These are phyloP conservation scores for Camptogramma bilineatum DNA, from an alignment of 2,888 invertebrate species.

Conservation along the genomic window DNA sequence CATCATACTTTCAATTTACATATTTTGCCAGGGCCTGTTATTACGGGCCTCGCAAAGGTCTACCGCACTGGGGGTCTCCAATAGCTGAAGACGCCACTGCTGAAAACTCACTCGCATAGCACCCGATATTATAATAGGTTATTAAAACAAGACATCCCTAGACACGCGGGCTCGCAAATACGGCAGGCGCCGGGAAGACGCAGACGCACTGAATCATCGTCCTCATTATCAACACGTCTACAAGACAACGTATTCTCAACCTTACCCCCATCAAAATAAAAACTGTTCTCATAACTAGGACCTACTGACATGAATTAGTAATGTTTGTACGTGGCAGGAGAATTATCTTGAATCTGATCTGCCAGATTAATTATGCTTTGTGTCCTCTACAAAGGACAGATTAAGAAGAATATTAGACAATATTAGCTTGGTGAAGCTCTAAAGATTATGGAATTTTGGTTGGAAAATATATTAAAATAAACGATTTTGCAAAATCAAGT, in stretches of 20 bases:
- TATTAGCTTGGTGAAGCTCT: slow-evolving; percentile 16
- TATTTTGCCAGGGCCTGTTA: too few species aligned
- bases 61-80: too few species aligned
- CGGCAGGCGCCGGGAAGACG: slow-evolving; percentile 73
- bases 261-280: slow-evolving; percentile 26
- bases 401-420: slow-evolving; percentile 24
- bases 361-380: slow-evolving; percentile 36
- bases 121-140: neutral
- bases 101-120: slow-evolving; percentile 1
- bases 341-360: slow-evolving; percentile 32
- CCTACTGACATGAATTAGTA: slow-evolving; percentile 33
- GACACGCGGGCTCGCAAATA: slow-evolving; percentile 53
- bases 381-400: slow-evolving; percentile 32
- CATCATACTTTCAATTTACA: too few species aligned
- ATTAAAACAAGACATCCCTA: slow-evolving; percentile 34
- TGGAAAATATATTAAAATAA: neutral
- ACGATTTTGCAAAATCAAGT: neutral
- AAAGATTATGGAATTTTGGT: slow-evolving; percentile 14
- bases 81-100: too few species aligned
- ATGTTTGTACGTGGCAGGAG: slow-evolving; percentile 33
- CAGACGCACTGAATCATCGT: slow-evolving; percentile 73
- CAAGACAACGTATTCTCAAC: slow-evolving; percentile 43
- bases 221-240: slow-evolving; percentile 64
- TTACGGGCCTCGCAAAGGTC: too few species aligned
- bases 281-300: slow-evolving; percentile 21